phyloP scores from a whole-genome alignment of 2,888 invertebrate genomes.

The Lamellibrachia satsuma region DNA sequence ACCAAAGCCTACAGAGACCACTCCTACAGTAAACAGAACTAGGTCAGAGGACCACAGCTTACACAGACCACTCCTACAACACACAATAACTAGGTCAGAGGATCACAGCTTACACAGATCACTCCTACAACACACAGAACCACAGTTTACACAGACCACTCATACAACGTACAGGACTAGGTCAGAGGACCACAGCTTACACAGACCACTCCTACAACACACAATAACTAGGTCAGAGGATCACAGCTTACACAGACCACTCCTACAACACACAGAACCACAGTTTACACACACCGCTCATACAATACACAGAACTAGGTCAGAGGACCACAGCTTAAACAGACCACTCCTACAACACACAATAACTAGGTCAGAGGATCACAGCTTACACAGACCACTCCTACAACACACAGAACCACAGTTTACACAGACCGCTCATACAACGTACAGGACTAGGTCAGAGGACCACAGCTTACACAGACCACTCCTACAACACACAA shows the following conservation, averaged over 20 bases:
- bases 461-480: conserved; percentile 86
- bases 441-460: neutral
- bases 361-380: conserved; percentile 69
- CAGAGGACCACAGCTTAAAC: conserved; percentile 72
- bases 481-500: conserved; percentile 77
- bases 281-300: neutral
- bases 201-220: conserved; percentile 82
- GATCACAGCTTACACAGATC: conserved; percentile 92
- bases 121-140: conserved; percentile 72
- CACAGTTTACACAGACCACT: neutral
- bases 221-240: neutral
- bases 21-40: conserved; percentile 53
- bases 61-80: conserved; percentile 85
- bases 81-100: neutral
- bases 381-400: conserved; percentile 92
- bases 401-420: conserved; percentile 63
- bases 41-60: conserved; percentile 78
- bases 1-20: too few relatives aligned
- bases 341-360: conserved; percentile 80
- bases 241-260: conserved; percentile 9
- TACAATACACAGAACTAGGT: neutral
- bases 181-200: conserved; percentile 80
- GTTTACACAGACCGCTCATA: neutral
- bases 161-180: neutral
- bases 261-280: neutral